Percentiles rank a stretch among this genome's conserved stretches.
Conservation (phyloP, 2,113 vertebrate species). For the Platysteira castanea region DNA sequence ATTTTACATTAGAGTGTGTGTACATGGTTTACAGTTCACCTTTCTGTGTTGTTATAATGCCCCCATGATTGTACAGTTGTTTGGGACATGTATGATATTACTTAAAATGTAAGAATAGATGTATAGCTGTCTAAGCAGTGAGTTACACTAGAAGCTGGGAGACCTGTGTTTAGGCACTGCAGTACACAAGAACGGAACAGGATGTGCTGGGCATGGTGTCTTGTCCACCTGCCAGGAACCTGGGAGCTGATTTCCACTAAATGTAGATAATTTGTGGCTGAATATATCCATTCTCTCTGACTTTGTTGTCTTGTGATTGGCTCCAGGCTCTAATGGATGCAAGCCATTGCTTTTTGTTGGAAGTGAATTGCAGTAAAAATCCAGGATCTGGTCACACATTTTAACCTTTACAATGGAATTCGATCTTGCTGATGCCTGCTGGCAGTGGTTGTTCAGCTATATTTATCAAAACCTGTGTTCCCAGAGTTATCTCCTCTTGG, state of each 20-base stretch:
- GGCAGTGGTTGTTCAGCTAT: not conserved
- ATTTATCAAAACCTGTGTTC: not conserved
- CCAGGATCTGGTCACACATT: not conserved
- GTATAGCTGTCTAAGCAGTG: not conserved
- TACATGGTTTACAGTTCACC: not conserved
- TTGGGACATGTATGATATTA: not conserved
- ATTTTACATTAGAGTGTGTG: not conserved
- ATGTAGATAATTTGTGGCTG: not conserved
- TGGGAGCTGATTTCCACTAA: not conserved
- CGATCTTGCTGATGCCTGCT: not conserved
- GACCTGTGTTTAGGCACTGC: not conserved
- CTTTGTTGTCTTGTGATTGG: not conserved
- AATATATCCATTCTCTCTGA: not conserved
- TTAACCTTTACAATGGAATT: not conserved
- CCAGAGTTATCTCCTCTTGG: not conserved
- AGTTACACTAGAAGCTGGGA: not conserved
- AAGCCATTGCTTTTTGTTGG: not conserved
- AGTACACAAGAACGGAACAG: not conserved
- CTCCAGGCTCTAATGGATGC: not conserved
- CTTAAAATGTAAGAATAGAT: not conserved
- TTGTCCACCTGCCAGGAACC: not conserved
- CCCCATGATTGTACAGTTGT: accelerated
- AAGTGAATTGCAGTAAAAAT: not conserved
- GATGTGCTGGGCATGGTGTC: not conserved
- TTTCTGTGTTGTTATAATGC: not conserved